A percentile compares a stretch with the other conserved stretches of the same genome.
These are phyloP conservation scores for Biston betularia DNA, from an alignment of 2,888 invertebrate genomes.

Conservation along the genomic window DNA sequence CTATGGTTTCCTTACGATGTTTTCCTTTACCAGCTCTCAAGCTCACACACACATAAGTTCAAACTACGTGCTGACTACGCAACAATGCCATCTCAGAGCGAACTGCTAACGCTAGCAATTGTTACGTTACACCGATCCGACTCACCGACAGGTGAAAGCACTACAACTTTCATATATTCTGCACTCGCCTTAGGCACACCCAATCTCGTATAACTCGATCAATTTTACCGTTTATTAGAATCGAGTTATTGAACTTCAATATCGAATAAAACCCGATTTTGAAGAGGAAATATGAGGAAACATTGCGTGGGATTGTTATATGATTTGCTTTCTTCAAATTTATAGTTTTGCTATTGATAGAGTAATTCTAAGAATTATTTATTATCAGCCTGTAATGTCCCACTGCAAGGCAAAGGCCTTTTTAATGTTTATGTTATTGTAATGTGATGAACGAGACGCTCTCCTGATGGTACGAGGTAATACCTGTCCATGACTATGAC, in stretches of 20 bases:
- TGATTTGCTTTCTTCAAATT: constrained; percentile 22
- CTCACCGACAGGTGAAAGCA: constrained; percentile 51
- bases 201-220: constrained; percentile 33
- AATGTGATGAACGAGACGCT: no score
- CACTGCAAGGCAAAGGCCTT: no score
- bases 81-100: constrained; percentile 15
- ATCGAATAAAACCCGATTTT: constrained; percentile 17
- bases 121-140: constrained; percentile 39
- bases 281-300: constrained; percentile 27
- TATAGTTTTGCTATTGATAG: not conserved
- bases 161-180: constrained; percentile 47
- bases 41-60: no score
- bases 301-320: constrained; percentile 25
- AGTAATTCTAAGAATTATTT: not conserved
- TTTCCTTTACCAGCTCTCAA: no score
- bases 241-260: constrained; percentile 38
- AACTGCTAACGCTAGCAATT: constrained; percentile 36
- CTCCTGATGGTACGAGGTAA: no score
- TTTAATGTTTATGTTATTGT: no score
- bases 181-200: constrained; percentile 33
- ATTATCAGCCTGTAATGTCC: no score
- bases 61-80: not conserved
- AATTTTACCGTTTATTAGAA: constrained; percentile 29
- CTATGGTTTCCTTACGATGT: no score
- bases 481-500: no score